Evolutionary conservation across 2,888 invertebrate genomes (phyloP).

Genomic region (Pherbina coryleti): DNA sequence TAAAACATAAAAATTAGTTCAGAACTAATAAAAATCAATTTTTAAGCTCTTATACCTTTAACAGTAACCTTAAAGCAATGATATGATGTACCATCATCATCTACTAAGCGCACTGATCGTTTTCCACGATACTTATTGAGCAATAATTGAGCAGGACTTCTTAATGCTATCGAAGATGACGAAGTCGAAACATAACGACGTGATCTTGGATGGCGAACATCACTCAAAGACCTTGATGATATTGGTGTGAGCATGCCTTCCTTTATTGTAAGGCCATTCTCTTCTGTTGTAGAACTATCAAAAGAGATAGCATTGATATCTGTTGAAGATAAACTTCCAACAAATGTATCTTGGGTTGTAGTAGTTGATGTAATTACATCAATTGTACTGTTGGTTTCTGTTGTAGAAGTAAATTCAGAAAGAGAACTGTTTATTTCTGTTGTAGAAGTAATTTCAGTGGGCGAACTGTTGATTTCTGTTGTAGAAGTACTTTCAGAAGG

Average conservation of each 20-base stretch:
- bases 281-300: neutral
- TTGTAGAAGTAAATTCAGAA: neutral
- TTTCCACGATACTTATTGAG: neutral
- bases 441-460: neutral
- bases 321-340: neutral
- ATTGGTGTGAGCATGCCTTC: neutral
- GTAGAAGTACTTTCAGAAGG: neutral
- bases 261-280: neutral
- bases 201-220: neutral
- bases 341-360: too few species aligned
- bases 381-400: neutral
- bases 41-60: neutral
- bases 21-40: neutral
- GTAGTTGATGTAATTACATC: neutral
- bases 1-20: neutral
- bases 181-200: neutral
- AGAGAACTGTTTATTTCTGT: neutral
- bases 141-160: neutral
- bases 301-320: too few species aligned
- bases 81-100: constrained; percentile 15
- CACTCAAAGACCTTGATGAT: neutral
- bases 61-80: constrained; percentile 36
- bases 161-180: constrained; percentile 5
- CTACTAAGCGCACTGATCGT: neutral
- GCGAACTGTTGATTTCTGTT: neutral